Evolutionary conservation across 2,797 vertebrate species (phyloP), one percentile per base, ranked within the genome.

Genomic region (Pagetopsis macropterus): DNA sequence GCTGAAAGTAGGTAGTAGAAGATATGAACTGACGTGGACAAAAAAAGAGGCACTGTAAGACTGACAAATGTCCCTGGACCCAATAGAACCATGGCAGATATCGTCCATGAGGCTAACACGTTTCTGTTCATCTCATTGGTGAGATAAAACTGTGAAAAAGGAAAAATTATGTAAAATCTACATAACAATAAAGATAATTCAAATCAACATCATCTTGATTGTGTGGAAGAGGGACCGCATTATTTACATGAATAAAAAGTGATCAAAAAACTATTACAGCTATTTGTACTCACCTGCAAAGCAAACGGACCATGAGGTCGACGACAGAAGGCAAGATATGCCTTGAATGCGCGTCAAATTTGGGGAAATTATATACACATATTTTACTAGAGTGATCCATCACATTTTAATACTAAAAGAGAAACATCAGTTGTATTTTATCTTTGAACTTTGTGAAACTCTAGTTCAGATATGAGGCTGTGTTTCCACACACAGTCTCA

Each of bases 181-280:
- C 37, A 31, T 33, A 27, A 70, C n/a, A 16, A 68, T 40, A 59
- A 77, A 75, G 54, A 76, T 59, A 33, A 48, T 69, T 78, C 21
- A 19, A 77, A 81, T 78, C 66, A 77, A 70, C 46, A 63, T 55
- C 5, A 56, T 44, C 67, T 84, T 77, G 70, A 75, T 65, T 79
- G 54, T 65, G 55, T n/a, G 46, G 60, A 61, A 68, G 70, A 57
- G 43, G 50, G 33, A 60, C 27, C 52, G 57, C 23, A 54, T 51
- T 64, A 71, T 71, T 76, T 60, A 64, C 75, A 52, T 69, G 43
- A 72, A 76, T 73, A 66, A 78, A 85, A 92, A 88, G 89, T 90
- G 87, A 75, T 72, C 65, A 74, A 62, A 12, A 12, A 84, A 65
- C 54, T 75, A 65, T 4, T 64, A 71, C 33, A 75, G 33, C 64